A percentile compares a stretch with the other conserved stretches of the same genome.
phyloP scores from a whole-genome alignment of 2,888 invertebrate species.

The Amphipyra tragopoginis region DNA sequence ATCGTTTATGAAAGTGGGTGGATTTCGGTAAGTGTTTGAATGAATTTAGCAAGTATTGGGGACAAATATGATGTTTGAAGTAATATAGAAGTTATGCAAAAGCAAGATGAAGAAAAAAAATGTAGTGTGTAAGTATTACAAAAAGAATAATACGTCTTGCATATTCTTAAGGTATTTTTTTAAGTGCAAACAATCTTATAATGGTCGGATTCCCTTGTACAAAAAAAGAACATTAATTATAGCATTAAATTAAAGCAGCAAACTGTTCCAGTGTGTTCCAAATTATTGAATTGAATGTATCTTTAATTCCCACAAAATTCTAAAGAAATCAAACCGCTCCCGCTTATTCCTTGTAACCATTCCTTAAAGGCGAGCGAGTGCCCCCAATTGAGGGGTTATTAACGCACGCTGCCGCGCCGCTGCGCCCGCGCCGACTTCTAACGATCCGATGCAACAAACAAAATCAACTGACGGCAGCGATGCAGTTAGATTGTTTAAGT shows the following conservation, averaged over 20 bases:
- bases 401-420: slow-evolving; percentile 63
- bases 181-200: too few relatives aligned
- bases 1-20: background rate
- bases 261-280: too few relatives aligned
- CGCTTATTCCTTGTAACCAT: slow-evolving; percentile 13
- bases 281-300: too few relatives aligned
- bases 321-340: slow-evolving; percentile 26
- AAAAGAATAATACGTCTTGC: too few relatives aligned
- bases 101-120: too few relatives aligned
- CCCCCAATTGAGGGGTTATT: slow-evolving; percentile 82
- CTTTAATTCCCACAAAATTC: background rate
- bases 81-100: too few relatives aligned
- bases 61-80: background rate
- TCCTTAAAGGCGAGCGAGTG: slow-evolving; percentile 64
- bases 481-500: slow-evolving; percentile 55
- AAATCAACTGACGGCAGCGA: slow-evolving; percentile 42
- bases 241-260: too few relatives aligned
- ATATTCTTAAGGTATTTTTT: too few relatives aligned
- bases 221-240: too few relatives aligned
- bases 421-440: slow-evolving; percentile 68
- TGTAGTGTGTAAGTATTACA: too few relatives aligned
- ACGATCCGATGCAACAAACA: slow-evolving; percentile 66
- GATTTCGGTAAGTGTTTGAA: background rate
- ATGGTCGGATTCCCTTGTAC: too few relatives aligned
- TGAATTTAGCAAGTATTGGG: background rate